These are phyloP conservation scores for Lontra canadensis DNA, from an alignment of 2,113 vertebrate genomes.

Conservation along the genomic window DNA sequence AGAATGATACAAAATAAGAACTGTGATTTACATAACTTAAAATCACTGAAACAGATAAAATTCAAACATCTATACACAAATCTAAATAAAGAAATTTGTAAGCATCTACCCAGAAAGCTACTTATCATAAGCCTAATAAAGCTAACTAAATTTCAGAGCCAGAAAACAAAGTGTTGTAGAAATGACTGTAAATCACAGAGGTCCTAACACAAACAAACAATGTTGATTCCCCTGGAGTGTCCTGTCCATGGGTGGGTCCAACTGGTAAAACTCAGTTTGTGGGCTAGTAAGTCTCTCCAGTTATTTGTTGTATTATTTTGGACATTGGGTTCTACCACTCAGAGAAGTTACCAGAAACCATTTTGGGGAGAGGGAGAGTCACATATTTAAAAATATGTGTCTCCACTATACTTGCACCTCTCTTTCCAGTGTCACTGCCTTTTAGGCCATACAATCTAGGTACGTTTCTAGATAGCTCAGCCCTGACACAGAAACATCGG, in stretches of 20 bases:
- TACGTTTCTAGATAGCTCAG: neutral
- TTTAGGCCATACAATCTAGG: neutral
- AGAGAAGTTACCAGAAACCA: neutral
- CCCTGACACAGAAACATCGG: neutral
- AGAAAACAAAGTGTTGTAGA: neutral
- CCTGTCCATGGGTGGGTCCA: neutral
- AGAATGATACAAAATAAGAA: neutral
- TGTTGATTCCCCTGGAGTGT: no score
- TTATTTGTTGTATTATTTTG: neutral
- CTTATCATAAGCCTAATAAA: neutral
- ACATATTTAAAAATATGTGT: neutral
- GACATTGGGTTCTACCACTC: neutral
- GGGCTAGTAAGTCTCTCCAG: neutral
- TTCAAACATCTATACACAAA: neutral
- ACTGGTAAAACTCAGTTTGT: neutral
- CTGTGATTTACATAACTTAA: neutral
- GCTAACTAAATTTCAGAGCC: neutral
- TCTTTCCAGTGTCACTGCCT: neutral
- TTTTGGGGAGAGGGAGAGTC: rapidly evolving
- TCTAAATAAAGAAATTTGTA: neutral
- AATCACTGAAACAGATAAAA: neutral
- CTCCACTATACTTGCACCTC: neutral
- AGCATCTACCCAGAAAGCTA: neutral
- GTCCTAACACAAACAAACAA: neutral
- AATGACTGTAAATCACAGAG: neutral